Evolutionary conservation across 2,113 vertebrate genomes (phyloP), one percentile per base, ranked within the genome.

Genomic region (Oriolus oriolus): DNA sequence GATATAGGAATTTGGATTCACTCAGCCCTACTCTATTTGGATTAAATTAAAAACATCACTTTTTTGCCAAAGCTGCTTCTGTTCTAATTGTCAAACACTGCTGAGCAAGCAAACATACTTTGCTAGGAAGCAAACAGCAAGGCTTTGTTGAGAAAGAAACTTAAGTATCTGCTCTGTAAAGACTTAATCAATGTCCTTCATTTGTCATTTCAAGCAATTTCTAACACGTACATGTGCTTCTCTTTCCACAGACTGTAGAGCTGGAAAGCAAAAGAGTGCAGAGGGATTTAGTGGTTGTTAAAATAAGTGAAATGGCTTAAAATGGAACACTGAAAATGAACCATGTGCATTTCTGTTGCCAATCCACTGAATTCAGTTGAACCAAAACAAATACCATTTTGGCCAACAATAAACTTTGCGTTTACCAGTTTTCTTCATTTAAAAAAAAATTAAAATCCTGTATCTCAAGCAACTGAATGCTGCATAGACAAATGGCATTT

Each of bases 21-120:
- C 19, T 61, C 21, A 76, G 49, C 30, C 22, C 49, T 78, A 57
- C 11, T 12, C 37, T 61, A 31, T 64, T 70, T 70, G 35, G 24
- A 52, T 56, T 54, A 17, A 87, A 79, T 70, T 41, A 23, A 82
- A 87, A 88, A n/a, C 33, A 80, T 33, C 7, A 24, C 56, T 70
- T 53, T 81, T 70, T 47, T 76, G 33, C 27, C 52, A n/a, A 52
- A 74, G 23, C n/a, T 42, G 21, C 35, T 84, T 70, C 33, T 88
- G 64, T 73, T 84, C 28, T 49, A 60, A 66, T 82, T 65, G 75
- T 50, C 19, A 63, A 74, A 53, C 9, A 47, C 11, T 20, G 19
- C 27, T 89, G 41, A 81, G 73, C 50, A 84, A 83, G 76, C 15
- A 92, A 88, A 89, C 19, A 39, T 37, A 30, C 28, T 90, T 83